A percentile compares a stretch with the other conserved stretches of the same genome.
phyloP scores from a whole-genome alignment of 2,888 invertebrate species.

The Rapana venosa region DNA sequence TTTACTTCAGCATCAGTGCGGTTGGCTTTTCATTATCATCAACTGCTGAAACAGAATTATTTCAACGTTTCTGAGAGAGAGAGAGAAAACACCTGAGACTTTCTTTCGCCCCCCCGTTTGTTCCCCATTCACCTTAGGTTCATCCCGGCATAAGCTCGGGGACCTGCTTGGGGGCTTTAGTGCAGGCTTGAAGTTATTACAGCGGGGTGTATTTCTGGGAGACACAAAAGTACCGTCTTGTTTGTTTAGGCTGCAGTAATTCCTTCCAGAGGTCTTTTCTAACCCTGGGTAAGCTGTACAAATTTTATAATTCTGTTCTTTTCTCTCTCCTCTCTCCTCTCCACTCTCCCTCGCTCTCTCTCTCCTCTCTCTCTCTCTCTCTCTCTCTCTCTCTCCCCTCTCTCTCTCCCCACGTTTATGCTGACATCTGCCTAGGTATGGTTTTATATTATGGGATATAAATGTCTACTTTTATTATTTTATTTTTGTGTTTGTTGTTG shows the following conservation, averaged over 20 bases:
- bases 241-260: not conserved
- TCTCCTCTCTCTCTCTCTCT: not conserved
- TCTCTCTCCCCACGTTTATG: not conserved
- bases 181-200: not conserved
- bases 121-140: too few relatives aligned
- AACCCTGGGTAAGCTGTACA: not conserved
- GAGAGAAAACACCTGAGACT: too few relatives aligned
- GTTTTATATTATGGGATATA: too few relatives aligned
- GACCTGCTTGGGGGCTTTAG: too few relatives aligned
- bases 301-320: not conserved
- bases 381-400: not conserved
- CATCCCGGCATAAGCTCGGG: too few relatives aligned
- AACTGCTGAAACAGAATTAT: too few relatives aligned
- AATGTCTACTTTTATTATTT: too few relatives aligned
- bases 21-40: too few relatives aligned
- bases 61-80: too few relatives aligned
- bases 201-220: not conserved
- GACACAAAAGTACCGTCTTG: not conserved
- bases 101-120: too few relatives aligned
- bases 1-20: too few relatives aligned
- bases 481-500: too few relatives aligned
- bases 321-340: not conserved
- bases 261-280: not conserved
- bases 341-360: not conserved
- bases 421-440: not conserved